Evolutionary conservation across 2,797 vertebrate species (phyloP).

Genomic region (Crocodylus rhombifer): DNA sequence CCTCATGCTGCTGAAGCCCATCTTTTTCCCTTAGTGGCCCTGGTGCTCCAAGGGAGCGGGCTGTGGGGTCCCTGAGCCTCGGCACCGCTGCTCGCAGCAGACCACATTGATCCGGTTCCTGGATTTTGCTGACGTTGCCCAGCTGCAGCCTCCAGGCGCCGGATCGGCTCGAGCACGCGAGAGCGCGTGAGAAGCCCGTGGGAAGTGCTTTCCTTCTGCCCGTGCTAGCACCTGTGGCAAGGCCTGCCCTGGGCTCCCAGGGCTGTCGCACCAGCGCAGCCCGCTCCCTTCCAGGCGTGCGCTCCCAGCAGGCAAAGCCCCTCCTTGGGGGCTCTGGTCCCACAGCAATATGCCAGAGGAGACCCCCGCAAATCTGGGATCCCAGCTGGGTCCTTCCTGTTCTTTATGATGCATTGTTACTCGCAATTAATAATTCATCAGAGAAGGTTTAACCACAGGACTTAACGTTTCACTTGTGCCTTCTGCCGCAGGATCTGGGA

Average conservation of each 20-base stretch:
- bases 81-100: not conserved
- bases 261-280: not conserved
- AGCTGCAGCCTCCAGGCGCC: not conserved
- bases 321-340: not conserved
- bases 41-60: not conserved
- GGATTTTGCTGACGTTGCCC: not conserved
- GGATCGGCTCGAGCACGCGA: not conserved
- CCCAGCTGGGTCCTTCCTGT: not conserved
- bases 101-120: not conserved
- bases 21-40: not conserved
- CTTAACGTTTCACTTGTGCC: not conserved
- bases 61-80: not conserved
- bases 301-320: not conserved
- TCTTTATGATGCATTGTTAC: not conserved
- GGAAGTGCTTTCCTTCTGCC: not conserved
- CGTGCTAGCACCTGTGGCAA: not conserved
- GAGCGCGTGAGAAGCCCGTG: not conserved
- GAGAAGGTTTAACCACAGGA: conserved; percentile 1
- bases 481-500: not conserved
- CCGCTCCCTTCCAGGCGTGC: not conserved
- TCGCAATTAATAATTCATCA: conserved; percentile 4
- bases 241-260: not conserved
- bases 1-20: not conserved
- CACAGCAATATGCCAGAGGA: not conserved
- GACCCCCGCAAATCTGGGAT: not conserved